A percentile compares a stretch with the other conserved stretches of the same genome.
phyloP scores from a whole-genome alignment of 1,140 invertebrate genomes.

The Agrypnia vestita region DNA sequence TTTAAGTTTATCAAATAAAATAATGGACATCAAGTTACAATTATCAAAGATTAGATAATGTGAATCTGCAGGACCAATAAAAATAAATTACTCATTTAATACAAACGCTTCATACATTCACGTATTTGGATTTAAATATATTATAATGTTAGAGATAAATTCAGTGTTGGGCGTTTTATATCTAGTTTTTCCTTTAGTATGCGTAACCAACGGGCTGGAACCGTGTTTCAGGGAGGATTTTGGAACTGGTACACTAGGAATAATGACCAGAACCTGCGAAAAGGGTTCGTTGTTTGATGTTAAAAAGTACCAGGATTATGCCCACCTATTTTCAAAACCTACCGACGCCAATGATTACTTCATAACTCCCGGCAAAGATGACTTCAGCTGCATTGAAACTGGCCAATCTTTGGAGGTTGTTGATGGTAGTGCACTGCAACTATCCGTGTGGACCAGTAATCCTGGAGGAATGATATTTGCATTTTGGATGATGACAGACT shows the following conservation, averaged over 20 bases:
- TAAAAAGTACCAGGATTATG: background rate
- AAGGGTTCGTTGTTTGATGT: background rate
- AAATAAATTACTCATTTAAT: too few relatives aligned
- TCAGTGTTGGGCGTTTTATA: too few relatives aligned
- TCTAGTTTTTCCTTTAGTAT: too few relatives aligned
- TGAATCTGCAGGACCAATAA: too few relatives aligned
- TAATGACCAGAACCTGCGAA: background rate
- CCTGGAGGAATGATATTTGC: background rate
- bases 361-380: background rate
- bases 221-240: background rate
- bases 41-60: too few relatives aligned
- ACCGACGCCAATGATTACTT: background rate
- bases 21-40: too few relatives aligned
- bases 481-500: background rate
- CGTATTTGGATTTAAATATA: too few relatives aligned
- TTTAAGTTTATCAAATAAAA: too few relatives aligned
- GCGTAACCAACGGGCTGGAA: too few relatives aligned
- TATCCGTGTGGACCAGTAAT: background rate
- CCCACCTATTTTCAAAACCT: background rate
- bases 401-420: background rate
- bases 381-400: background rate
- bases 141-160: too few relatives aligned
- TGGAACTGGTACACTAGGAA: background rate
- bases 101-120: too few relatives aligned
- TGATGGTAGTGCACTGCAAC: background rate